Percentiles rank a stretch among this genome's conserved stretches.
Conservation (phyloP, 2,888 invertebrate genomes). For the Graphium colonna region DNA sequence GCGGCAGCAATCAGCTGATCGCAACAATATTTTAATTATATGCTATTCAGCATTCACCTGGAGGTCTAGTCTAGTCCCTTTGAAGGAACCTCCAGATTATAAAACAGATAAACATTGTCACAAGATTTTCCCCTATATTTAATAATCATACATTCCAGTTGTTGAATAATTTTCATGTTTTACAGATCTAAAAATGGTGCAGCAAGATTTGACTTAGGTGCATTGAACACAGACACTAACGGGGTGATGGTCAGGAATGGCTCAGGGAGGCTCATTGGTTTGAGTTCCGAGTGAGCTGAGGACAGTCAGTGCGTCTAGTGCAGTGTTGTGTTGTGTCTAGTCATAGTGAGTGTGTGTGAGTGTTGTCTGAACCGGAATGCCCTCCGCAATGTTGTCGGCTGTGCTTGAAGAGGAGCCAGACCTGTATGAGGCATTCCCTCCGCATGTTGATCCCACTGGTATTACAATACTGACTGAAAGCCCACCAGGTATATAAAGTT, state of each 20-base stretch:
- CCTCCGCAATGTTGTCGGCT: slow-evolving; percentile 86
- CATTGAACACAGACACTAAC: slow-evolving; percentile 41
- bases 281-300: slow-evolving; percentile 57
- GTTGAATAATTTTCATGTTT: slow-evolving; percentile 49
- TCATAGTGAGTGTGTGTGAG: slow-evolving; percentile 58
- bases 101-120: slow-evolving; percentile 52
- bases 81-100: slow-evolving; percentile 48
- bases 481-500: slow-evolving; percentile 75
- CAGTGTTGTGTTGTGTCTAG: slow-evolving; percentile 70
- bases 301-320: slow-evolving; percentile 53
- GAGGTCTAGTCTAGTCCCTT: slow-evolving; percentile 45
- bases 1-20: slow-evolving; percentile 73
- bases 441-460: slow-evolving; percentile 89
- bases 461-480: slow-evolving; percentile 86
- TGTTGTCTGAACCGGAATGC: slow-evolving; percentile 65
- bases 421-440: slow-evolving; percentile 88
- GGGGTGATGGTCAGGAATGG: slow-evolving; percentile 50
- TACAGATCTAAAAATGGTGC: slow-evolving; percentile 79
- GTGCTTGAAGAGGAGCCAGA: slow-evolving; percentile 88
- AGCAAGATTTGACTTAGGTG: slow-evolving; percentile 78
- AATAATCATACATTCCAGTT: slow-evolving; percentile 45
- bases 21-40: slow-evolving; percentile 65
- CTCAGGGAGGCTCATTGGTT: slow-evolving; percentile 60
- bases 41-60: slow-evolving; percentile 63
- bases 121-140: slow-evolving; percentile 32